Conservation (phyloP, 37 sponge, comb jelly and placozoan species). For the Tethya wilhelma region DNA sequence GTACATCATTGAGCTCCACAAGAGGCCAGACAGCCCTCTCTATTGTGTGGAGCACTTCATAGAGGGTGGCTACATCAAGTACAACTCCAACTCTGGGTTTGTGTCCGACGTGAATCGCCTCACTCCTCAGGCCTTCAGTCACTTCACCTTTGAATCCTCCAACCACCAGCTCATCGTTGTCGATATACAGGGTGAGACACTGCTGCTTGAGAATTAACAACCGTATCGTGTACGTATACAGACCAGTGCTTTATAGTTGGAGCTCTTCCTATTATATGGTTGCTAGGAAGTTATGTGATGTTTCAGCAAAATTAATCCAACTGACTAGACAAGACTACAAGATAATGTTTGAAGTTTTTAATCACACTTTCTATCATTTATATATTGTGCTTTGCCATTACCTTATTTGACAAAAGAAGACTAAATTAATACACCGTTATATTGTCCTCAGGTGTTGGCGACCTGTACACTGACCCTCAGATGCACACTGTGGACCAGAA, state of each 20-base stretch:
- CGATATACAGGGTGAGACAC: slow-evolving; percentile 84
- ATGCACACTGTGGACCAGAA: slow-evolving; percentile 81
- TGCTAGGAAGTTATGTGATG: no score
- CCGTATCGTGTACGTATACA: no score
- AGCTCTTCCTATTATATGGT: no score
- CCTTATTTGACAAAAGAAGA: neutral
- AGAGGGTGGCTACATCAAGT: slow-evolving; percentile 91
- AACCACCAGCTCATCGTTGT: slow-evolving; percentile 86
- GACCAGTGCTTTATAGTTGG: no score
- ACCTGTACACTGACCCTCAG: slow-evolving; percentile 96
- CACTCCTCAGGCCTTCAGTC: slow-evolving; percentile 94
- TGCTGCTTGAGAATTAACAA: neutral
- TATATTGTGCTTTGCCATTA: neutral
- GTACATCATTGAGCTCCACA: slow-evolving; percentile 81
- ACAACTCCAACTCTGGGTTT: slow-evolving; percentile 93
- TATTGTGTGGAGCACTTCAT: slow-evolving; percentile 88
- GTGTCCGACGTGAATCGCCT: slow-evolving; percentile 73
- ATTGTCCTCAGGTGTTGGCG: slow-evolving; percentile 78
- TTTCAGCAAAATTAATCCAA: no score
- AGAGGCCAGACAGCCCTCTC: slow-evolving; percentile 60
- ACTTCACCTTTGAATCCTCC: slow-evolving; percentile 92
- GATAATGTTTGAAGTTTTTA: no score
- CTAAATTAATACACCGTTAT: neutral
- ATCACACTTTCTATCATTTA: no score
- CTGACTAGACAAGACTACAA: no score